Conservation (phyloP, 2,888 invertebrate species). For the Ormyrus rosae region DNA sequence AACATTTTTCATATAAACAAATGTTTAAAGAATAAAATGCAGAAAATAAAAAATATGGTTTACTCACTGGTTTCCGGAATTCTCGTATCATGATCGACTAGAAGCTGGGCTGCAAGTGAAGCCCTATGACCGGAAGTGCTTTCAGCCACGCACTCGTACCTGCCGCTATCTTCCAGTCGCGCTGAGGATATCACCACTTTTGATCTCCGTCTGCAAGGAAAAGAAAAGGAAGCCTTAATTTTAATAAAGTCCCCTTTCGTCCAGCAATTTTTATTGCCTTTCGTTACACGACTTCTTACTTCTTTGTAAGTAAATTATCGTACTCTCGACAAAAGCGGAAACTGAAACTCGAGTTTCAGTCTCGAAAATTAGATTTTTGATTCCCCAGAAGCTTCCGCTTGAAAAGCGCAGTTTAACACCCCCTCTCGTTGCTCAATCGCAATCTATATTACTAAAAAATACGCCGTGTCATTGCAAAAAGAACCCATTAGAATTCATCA, state of each 20-base stretch:
- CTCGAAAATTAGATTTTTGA: too few relatives aligned
- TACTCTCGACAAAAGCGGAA: too few relatives aligned
- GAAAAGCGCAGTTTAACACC: too few relatives aligned
- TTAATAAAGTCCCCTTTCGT: background rate
- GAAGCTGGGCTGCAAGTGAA: slow-evolving; percentile 77
- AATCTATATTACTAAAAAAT: too few relatives aligned
- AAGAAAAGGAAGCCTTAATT: slow-evolving; percentile 16
- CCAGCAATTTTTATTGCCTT: background rate
- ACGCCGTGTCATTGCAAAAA: too few relatives aligned
- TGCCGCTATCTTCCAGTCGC: slow-evolving; percentile 85
- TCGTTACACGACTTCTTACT: background rate
- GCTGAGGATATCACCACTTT: slow-evolving; percentile 88
- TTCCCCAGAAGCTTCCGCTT: too few relatives aligned
- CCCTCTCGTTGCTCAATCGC: too few relatives aligned
- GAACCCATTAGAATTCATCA: slow-evolving; percentile 40
- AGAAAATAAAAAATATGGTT: slow-evolving; percentile 50
- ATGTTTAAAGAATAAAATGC: slow-evolving; percentile 8
- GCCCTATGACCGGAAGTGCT: slow-evolving; percentile 81
- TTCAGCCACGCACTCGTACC: slow-evolving; percentile 89
- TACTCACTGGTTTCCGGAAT: slow-evolving; percentile 78
- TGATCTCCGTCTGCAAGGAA: slow-evolving; percentile 85
- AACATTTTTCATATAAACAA: too few relatives aligned
- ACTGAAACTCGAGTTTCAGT: too few relatives aligned
- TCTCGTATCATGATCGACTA: slow-evolving; percentile 76
- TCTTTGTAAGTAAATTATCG: too few relatives aligned